phyloP scores from a whole-genome alignment of 2,888 invertebrate genomes.

The Mechanitis messenoides region DNA sequence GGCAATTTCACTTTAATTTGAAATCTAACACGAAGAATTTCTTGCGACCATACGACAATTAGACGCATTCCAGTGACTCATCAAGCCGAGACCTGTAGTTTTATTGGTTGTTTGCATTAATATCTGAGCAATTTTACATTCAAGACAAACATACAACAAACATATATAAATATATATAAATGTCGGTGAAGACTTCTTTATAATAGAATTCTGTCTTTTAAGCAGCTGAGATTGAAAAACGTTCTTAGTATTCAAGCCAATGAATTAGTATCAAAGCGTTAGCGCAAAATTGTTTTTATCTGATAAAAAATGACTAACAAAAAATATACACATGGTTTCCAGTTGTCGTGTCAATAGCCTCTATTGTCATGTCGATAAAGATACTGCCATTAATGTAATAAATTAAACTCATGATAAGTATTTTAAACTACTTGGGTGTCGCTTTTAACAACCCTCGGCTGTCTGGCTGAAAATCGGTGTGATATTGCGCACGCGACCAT shows the following conservation, averaged over 20 bases:
- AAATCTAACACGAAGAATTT: constrained; percentile 60
- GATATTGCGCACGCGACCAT: constrained; percentile 32
- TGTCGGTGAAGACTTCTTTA: constrained; percentile 31
- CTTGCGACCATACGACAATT: constrained; percentile 62
- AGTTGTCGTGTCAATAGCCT: constrained; percentile 20
- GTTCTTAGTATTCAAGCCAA: constrained; percentile 41
- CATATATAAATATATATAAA: constrained; percentile 26
- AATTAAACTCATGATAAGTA: constrained; percentile 15
- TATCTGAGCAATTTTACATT: constrained; percentile 50
- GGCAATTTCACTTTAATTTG: constrained; percentile 53
- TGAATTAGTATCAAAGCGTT: constrained; percentile 40
- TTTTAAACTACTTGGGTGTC: constrained; percentile 28
- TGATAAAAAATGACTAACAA: constrained; percentile 33
- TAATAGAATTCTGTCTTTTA: constrained; percentile 27
- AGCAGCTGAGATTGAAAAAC: constrained; percentile 47
- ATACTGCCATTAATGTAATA: constrained; percentile 3
- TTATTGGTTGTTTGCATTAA: constrained; percentile 65
- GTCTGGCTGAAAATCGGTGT: constrained; percentile 27
- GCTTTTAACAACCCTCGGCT: constrained; percentile 27
- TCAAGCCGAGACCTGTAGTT: constrained; percentile 66
- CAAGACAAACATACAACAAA: constrained; percentile 40
- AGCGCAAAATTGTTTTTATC: constrained; percentile 37
- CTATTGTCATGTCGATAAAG: constrained; percentile 16
- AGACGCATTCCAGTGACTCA: constrained; percentile 70
- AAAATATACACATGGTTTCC: constrained; percentile 18